Percentiles rank a stretch among this genome's conserved stretches.
Evolutionary conservation across 2,113 vertebrate species (phyloP).

Genomic region (Xyliphius kryptos): DNA sequence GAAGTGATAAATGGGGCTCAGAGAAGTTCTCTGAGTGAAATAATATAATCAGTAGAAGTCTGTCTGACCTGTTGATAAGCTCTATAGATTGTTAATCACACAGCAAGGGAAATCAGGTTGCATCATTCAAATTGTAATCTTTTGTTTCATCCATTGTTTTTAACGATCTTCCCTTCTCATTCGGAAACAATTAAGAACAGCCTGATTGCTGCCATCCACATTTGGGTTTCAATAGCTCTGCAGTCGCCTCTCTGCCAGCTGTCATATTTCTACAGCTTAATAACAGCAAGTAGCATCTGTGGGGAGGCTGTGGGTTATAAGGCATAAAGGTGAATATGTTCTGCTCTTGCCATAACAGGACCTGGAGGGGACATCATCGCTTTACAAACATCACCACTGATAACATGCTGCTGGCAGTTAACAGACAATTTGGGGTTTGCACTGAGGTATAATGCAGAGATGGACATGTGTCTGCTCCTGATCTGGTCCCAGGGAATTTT

Average conservation of each 20-base stretch:
- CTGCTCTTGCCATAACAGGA: slow-evolving; percentile 52
- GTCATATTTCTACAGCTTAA: slow-evolving; percentile 54
- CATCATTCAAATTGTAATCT: slow-evolving; percentile 37
- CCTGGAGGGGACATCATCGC: slow-evolving; percentile 60
- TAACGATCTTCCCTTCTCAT: slow-evolving; percentile 42
- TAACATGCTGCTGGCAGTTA: slow-evolving; percentile 46
- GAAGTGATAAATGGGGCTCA: slow-evolving; percentile 10
- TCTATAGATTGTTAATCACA: slow-evolving; percentile 27
- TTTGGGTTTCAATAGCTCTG: slow-evolving; percentile 44
- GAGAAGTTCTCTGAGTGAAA: slow-evolving; percentile 16
- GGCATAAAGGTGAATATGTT: slow-evolving; percentile 51
- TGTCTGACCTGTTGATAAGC: slow-evolving; percentile 31
- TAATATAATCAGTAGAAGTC: slow-evolving; percentile 20
- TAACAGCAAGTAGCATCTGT: slow-evolving; percentile 53
- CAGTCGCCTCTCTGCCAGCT: slow-evolving; percentile 45
- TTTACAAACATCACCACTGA: slow-evolving; percentile 55
- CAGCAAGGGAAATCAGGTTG: slow-evolving; percentile 33
- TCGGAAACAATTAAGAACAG: slow-evolving; percentile 48
- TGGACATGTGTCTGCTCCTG: slow-evolving; percentile 51
- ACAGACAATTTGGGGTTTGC: slow-evolving; percentile 58
- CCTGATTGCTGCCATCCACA: slow-evolving; percentile 53
- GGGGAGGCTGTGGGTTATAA: slow-evolving; percentile 45
- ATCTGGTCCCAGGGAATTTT: slow-evolving; percentile 56
- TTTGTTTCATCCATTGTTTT: slow-evolving; percentile 30
- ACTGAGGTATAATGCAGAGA: slow-evolving; percentile 55